These are phyloP conservation scores for Sminthurides aquaticus DNA, from an alignment of 2,888 invertebrate genomes.

Conservation along the genomic window DNA sequence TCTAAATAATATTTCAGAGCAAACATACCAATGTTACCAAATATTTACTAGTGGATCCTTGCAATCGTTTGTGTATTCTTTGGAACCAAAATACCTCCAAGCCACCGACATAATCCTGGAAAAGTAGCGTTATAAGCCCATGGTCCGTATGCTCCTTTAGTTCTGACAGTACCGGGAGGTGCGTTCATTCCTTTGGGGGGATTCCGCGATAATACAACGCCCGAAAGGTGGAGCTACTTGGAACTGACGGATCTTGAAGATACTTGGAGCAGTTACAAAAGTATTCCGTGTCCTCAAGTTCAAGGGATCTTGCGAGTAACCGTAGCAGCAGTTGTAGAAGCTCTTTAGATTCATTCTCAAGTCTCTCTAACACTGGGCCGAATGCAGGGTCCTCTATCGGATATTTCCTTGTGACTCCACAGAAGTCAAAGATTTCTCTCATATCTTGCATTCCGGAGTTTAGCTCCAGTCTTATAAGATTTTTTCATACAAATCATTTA, in stretches of 20 bases:
- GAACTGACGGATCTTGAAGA: slow-evolving; percentile 56
- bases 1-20: slow-evolving; percentile 48
- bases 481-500: no score
- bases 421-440: slow-evolving; percentile 63
- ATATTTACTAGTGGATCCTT: neutral
- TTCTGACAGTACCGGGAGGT: slow-evolving; percentile 54
- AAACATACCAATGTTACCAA: neutral
- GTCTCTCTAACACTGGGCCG: slow-evolving; percentile 57
- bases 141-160: slow-evolving; percentile 67
- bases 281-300: slow-evolving; percentile 49
- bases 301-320: slow-evolving; percentile 27
- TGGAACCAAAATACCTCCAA: no score
- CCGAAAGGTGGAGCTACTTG: slow-evolving; percentile 56
- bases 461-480: no score
- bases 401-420: slow-evolving; percentile 54
- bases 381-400: slow-evolving; percentile 62
- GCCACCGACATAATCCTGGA: slow-evolving; percentile 67
- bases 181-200: slow-evolving; percentile 43
- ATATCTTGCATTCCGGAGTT: no score
- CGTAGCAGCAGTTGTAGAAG: slow-evolving; percentile 60
- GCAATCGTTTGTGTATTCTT: no score
- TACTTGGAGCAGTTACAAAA: slow-evolving; percentile 60
- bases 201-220: slow-evolving; percentile 64
- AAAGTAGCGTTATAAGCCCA: slow-evolving; percentile 66
- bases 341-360: slow-evolving; percentile 62